Evolutionary conservation across 2,888 invertebrate species (phyloP).

Genomic region (Drosophila atroscutellata): DNA sequence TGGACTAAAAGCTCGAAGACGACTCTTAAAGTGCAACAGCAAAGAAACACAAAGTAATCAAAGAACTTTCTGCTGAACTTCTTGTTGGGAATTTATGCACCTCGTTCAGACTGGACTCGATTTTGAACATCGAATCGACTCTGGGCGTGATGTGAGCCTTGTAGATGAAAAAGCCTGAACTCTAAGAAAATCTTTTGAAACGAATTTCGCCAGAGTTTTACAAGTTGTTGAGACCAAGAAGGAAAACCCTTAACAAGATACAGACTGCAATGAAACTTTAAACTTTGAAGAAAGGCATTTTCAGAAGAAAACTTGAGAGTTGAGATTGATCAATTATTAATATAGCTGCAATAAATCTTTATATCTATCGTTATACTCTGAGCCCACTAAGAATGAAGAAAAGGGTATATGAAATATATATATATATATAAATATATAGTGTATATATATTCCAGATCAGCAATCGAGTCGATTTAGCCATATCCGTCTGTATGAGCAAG

Average conservation of each 20-base stretch:
- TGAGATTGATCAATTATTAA: neutral
- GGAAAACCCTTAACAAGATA: neutral
- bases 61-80: conserved; percentile 1
- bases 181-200: neutral
- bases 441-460: neutral
- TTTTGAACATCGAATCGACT: neutral
- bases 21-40: conserved; percentile 11
- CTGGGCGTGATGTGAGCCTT: neutral
- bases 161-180: neutral
- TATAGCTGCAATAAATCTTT: neutral
- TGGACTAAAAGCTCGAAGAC: neutral
- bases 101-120: neutral
- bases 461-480: neutral
- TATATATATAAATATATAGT: too few relatives aligned
- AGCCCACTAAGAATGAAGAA: neutral
- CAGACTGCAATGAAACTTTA: neutral
- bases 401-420: too few relatives aligned
- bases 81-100: neutral
- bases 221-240: neutral
- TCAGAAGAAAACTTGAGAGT: neutral
- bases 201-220: neutral
- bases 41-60: conserved; percentile 17
- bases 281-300: neutral
- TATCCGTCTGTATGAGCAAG: neutral
- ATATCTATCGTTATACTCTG: neutral